phyloP scores from a whole-genome alignment of 2,888 invertebrate species.

The Scaptomyza cyrtandrae region DNA sequence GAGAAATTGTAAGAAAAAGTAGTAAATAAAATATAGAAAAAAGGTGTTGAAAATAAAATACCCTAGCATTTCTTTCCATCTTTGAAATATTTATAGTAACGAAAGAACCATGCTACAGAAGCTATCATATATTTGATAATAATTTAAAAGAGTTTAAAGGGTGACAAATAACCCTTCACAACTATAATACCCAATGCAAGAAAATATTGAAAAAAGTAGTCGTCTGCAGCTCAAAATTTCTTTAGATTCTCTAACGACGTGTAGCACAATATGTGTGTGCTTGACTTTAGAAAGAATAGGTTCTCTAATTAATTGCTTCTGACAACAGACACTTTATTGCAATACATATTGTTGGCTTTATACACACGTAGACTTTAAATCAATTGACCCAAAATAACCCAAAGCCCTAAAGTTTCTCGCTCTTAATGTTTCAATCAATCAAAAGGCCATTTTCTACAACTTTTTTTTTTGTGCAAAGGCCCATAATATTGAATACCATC shows the following conservation, averaged over 20 bases:
- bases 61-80: background rate
- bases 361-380: constrained; percentile 49
- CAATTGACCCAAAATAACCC: constrained; percentile 50
- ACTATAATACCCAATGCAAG: background rate
- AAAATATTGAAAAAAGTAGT: background rate
- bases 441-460: constrained; percentile 35
- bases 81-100: too few relatives aligned
- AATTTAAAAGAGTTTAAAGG: background rate
- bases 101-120: background rate
- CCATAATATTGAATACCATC: constrained; percentile 76
- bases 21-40: background rate
- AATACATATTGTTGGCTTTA: background rate
- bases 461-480: background rate
- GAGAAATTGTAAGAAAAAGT: background rate
- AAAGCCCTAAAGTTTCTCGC: constrained; percentile 31
- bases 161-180: background rate
- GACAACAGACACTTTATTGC: constrained; percentile 31
- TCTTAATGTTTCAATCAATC: constrained; percentile 70
- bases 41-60: background rate
- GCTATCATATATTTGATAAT: background rate
- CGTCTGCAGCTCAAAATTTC: background rate
- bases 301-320: constrained; percentile 9
- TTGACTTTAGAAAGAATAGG: constrained; percentile 9
- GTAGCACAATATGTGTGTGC: background rate
- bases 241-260: background rate